Conservation (phyloP, 2,797 vertebrate genomes). For the Orestias chungarensis region DNA sequence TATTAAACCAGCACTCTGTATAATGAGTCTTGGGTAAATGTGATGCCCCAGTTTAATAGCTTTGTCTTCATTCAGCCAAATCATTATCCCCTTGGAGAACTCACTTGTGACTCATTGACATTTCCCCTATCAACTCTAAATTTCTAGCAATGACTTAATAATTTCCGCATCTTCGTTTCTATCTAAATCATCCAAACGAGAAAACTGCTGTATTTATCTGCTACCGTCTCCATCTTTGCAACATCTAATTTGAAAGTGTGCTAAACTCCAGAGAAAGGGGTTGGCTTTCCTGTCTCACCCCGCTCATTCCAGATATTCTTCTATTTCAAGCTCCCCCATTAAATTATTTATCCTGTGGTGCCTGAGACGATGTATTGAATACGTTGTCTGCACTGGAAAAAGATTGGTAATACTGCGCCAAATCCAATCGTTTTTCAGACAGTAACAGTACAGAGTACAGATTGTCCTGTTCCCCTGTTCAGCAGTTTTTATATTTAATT, state of each 20-base stretch:
- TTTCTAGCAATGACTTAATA: background rate
- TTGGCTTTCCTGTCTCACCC: conserved; percentile 7
- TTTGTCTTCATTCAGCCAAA: background rate
- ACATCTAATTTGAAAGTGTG: background rate
- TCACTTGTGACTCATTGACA: background rate
- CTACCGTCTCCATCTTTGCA: background rate
- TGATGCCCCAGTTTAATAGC: background rate
- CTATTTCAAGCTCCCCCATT: conserved; percentile 24
- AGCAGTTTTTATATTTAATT: background rate
- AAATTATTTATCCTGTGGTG: conserved; percentile 56
- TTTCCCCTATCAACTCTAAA: background rate
- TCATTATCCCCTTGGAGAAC: background rate
- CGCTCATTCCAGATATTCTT: conserved; percentile 24
- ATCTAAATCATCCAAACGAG: background rate
- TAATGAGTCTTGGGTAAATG: background rate
- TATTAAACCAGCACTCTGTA: background rate
- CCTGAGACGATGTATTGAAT: conserved; percentile 13
- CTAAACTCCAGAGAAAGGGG: conserved; percentile 15
- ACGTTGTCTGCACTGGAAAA: conserved; percentile 22
- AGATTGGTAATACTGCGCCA: conserved; percentile 24
- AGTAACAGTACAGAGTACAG: background rate
- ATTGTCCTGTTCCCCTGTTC: conserved; percentile 1
- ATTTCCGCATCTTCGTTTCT: background rate
- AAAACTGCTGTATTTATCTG: background rate
- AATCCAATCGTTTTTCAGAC: background rate